Percentiles rank a stretch among this genome's conserved stretches.
phyloP scores from a whole-genome alignment of 2,113 vertebrate species.

The Neopipo cinnamomea region DNA sequence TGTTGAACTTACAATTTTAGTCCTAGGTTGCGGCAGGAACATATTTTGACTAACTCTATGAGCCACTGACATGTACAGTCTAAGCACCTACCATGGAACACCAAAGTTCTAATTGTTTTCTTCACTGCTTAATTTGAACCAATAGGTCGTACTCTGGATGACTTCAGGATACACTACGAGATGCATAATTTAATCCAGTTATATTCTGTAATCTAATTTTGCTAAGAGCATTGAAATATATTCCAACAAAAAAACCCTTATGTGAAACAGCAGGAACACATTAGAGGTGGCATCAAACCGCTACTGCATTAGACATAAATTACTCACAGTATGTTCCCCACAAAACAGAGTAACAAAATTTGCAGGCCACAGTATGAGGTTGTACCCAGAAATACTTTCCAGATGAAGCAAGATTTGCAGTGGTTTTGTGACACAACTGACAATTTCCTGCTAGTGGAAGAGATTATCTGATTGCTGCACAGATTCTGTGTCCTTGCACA shows the following conservation, averaged over 20 bases:
- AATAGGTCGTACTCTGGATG: neutral
- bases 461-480: neutral
- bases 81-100: neutral
- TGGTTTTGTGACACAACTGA: slow-evolving; percentile 8
- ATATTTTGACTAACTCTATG: slow-evolving; percentile 46
- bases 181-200: slow-evolving; percentile 29
- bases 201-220: slow-evolving; percentile 31
- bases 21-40: neutral
- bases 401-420: slow-evolving; percentile 33
- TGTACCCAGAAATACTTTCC: slow-evolving; percentile 60
- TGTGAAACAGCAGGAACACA: slow-evolving; percentile 36
- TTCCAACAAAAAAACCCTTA: neutral
- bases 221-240: neutral
- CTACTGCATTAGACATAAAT: neutral
- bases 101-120: neutral
- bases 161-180: neutral
- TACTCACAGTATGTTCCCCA: slow-evolving; percentile 27
- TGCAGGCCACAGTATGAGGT: neutral
- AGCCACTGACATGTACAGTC: neutral
- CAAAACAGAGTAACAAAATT: slow-evolving; percentile 33
- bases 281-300: slow-evolving; percentile 46
- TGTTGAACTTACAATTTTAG: slow-evolving; percentile 4
- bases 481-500: neutral
- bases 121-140: slow-evolving; percentile 17
- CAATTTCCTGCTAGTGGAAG: neutral